A percentile compares a stretch with the other conserved stretches of the same genome.
Conservation (phyloP, 2,888 invertebrate genomes). For the Tetropium fuscum region DNA sequence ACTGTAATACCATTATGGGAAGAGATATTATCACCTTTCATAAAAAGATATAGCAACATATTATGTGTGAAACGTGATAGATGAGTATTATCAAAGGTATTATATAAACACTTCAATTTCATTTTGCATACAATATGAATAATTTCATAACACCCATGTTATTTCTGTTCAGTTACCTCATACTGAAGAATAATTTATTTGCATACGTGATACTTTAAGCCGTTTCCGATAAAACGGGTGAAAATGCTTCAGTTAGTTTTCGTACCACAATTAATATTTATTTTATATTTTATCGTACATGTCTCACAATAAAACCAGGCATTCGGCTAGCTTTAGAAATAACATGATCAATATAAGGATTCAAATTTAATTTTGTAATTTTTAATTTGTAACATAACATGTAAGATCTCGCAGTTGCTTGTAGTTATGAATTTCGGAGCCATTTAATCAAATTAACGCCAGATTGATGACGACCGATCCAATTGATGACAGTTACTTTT, state of each 20-base stretch:
- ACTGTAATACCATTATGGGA: constrained; percentile 27
- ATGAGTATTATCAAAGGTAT: too few species aligned
- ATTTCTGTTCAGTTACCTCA: background rate
- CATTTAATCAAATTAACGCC: too few species aligned
- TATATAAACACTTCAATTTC: constrained; percentile 29
- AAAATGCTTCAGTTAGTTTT: background rate
- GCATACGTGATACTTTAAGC: background rate
- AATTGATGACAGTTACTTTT: too few species aligned
- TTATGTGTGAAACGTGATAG: constrained; percentile 36
- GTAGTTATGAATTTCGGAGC: too few species aligned
- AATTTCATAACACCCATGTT: constrained; percentile 11
- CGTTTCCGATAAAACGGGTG: background rate
- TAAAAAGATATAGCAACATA: constrained; percentile 27
- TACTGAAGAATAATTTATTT: background rate
- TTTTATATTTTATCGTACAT: background rate
- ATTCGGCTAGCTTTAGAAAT: too few species aligned
- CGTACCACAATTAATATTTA: background rate
- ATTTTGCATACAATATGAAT: constrained; percentile 26
- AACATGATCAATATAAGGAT: too few species aligned
- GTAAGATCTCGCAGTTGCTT: too few species aligned
- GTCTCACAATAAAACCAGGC: too few species aligned
- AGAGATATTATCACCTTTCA: constrained; percentile 33
- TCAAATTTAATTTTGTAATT: too few species aligned
- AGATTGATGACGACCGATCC: too few species aligned
- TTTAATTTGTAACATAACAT: too few species aligned